Evolutionary conservation across 2,888 invertebrate genomes (phyloP).

Genomic region (Agonopterix subpropinquella): DNA sequence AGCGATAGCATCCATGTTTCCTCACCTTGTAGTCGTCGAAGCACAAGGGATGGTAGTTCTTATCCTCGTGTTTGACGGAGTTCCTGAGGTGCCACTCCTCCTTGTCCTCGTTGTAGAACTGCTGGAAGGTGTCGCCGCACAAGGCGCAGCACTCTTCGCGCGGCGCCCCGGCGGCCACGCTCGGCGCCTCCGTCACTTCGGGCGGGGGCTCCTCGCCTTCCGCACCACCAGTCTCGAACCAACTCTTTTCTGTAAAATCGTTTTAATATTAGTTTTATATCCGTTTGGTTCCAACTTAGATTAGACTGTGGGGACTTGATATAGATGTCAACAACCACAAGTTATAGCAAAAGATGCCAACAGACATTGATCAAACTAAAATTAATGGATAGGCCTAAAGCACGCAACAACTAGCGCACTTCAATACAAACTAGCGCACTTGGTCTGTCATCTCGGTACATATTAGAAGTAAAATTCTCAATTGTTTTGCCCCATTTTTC

Average conservation of each 20-base stretch:
- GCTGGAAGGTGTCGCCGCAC: slow-evolving; percentile 95
- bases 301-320: no score
- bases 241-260: slow-evolving; percentile 82
- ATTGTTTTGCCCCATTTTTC: no score
- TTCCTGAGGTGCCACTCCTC: slow-evolving; percentile 98
- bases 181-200: slow-evolving; percentile 79
- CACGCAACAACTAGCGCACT: no score
- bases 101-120: slow-evolving; percentile 96
- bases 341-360: no score
- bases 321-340: no score
- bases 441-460: no score
- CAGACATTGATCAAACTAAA: no score
- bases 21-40: slow-evolving; percentile 88
- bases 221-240: slow-evolving; percentile 84
- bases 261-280: background rate
- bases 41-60: slow-evolving; percentile 92
- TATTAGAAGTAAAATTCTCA: no score
- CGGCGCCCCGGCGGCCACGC: slow-evolving; percentile 81
- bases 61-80: slow-evolving; percentile 84
- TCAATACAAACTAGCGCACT: no score
- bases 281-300: no score
- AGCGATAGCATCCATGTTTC: no score
- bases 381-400: no score
- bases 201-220: slow-evolving; percentile 48
- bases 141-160: slow-evolving; percentile 86